Evolutionary conservation across 2,113 vertebrate genomes (phyloP).

Genomic region (Eolophus roseicapilla): DNA sequence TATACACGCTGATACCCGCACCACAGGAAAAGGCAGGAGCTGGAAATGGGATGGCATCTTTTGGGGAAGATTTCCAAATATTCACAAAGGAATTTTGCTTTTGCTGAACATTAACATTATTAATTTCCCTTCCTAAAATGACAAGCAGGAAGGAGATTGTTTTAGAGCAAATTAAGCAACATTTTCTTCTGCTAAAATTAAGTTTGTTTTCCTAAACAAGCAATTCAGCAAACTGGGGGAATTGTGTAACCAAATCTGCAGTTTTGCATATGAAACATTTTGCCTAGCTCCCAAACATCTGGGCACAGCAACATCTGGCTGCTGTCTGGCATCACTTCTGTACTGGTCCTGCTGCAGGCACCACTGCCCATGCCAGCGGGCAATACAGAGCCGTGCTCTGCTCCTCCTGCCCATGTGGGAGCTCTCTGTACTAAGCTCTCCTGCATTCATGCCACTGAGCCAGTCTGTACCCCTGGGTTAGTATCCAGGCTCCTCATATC

Average conservation of each 20-base stretch:
- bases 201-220: conserved; percentile 11
- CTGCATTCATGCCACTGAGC: neutral
- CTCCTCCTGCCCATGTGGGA: neutral
- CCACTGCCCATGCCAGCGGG: neutral
- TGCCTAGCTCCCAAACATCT: neutral
- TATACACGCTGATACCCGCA: accelerated
- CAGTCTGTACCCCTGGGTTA: neutral
- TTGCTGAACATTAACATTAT: neutral
- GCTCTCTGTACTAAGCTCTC: neutral
- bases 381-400: neutral
- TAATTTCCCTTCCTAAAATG: neutral
- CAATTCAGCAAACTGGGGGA: neutral
- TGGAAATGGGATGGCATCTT: neutral
- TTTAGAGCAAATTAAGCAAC: neutral
- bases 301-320: neutral
- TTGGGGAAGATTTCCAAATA: neutral
- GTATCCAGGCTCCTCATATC: neutral
- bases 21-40: neutral
- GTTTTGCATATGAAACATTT: neutral
- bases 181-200: neutral
- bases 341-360: neutral
- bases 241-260: neutral
- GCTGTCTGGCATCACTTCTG: neutral
- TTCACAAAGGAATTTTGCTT: neutral
- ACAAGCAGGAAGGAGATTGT: neutral